Percentiles rank a stretch among this genome's conserved stretches.
These are phyloP conservation scores for Tridacna crocea DNA, from an alignment of 2,888 invertebrate genomes.

Conservation along the genomic window DNA sequence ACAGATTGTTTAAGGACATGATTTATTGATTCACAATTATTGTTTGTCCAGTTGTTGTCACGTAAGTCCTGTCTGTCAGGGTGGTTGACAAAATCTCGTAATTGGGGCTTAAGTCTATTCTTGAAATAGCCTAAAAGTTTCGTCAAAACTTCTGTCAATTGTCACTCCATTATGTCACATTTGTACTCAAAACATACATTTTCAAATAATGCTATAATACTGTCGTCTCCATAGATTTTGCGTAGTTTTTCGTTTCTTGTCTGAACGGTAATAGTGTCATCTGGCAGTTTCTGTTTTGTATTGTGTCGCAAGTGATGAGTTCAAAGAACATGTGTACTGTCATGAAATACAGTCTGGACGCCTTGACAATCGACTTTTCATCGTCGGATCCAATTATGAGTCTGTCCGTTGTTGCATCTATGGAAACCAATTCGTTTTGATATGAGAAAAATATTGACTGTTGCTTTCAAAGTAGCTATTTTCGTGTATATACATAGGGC, in stretches of 20 bases:
- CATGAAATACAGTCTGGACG: conserved; percentile 27
- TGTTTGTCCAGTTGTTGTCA: neutral
- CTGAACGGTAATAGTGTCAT: conserved; percentile 21
- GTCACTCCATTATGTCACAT: neutral
- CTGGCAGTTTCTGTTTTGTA: conserved; percentile 32
- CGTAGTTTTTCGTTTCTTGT: conserved; percentile 12
- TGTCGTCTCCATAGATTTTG: conserved; percentile 27
- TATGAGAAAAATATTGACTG: conserved; percentile 44
- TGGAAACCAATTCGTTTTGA: neutral
- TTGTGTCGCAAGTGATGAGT: conserved; percentile 41
- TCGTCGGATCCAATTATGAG: conserved; percentile 43
- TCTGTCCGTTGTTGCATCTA: neutral
- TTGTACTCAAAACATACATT: conserved; percentile 27
- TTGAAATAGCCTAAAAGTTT: conserved; percentile 9
- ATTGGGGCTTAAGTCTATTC: neutral
- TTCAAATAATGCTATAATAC: conserved; percentile 19
- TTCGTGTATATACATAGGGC: conserved; percentile 53
- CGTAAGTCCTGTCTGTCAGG: neutral
- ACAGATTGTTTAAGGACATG: conserved; percentile 16
- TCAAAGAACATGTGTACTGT: conserved; percentile 38
- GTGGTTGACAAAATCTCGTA: neutral
- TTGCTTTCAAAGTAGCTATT: conserved; percentile 54
- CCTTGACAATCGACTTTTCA: conserved; percentile 42
- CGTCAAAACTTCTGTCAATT: neutral
- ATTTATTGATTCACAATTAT: neutral